phyloP scores from a whole-genome alignment of 2,113 vertebrate genomes.

The Isichthys henryi region DNA sequence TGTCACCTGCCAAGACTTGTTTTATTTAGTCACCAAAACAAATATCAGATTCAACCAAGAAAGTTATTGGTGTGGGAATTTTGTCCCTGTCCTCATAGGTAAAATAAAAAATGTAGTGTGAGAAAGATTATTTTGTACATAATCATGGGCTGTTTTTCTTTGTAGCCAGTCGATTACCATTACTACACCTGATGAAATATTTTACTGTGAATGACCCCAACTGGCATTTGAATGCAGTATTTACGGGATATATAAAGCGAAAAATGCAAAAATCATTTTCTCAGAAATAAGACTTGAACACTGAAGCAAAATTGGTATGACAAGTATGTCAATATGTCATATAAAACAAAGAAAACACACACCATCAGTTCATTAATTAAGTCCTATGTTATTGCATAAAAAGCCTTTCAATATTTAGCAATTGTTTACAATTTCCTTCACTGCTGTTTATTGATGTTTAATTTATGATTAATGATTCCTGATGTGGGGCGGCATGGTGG shows the following conservation, averaged over 20 bases:
- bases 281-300: background rate
- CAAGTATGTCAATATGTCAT: background rate
- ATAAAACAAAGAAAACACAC: background rate
- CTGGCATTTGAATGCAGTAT: background rate
- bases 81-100: background rate
- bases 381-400: background rate
- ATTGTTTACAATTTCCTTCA: background rate
- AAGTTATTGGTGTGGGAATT: conserved; percentile 33
- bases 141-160: background rate
- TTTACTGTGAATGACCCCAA: background rate
- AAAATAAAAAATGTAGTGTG: background rate
- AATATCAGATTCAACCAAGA: conserved; percentile 32
- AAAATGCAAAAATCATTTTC: background rate
- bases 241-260: background rate
- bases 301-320: background rate
- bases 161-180: background rate
- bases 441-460: background rate
- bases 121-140: background rate
- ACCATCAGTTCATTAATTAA: background rate
- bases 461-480: background rate
- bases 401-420: background rate
- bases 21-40: conserved; percentile 25
- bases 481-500: too few species aligned
- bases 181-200: background rate
- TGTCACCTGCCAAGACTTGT: background rate